These are phyloP conservation scores for Protosalanx chinensis DNA, from an alignment of 2,797 vertebrate genomes.

Conservation along the genomic window DNA sequence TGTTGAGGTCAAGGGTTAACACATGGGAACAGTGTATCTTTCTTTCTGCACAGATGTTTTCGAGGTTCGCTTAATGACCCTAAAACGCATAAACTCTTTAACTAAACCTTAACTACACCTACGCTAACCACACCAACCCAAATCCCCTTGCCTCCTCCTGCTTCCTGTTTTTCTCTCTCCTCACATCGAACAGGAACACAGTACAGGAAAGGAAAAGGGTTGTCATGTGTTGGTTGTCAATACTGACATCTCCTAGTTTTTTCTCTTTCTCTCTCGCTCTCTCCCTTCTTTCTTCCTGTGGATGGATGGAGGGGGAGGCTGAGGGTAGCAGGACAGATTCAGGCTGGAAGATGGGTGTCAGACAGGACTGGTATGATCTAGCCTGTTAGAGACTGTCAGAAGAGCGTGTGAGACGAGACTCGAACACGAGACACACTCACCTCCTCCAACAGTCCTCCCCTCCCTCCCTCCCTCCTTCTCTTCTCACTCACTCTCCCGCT, in stretches of 20 bases:
- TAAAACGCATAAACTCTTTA: neutral
- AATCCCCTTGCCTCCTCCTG: neutral
- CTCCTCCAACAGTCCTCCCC: constrained; percentile 38
- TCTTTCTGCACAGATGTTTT: too few species aligned
- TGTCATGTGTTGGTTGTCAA: constrained; percentile 14
- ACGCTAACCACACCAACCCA: too few species aligned
- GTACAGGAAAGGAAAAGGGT: neutral
- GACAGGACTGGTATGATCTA: constrained; percentile 6
- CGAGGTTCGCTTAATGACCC: too few species aligned
- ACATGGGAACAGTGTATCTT: too few species aligned
- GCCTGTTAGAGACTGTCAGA: constrained; percentile 22
- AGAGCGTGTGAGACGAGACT: neutral
- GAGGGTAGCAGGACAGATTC: constrained; percentile 37
- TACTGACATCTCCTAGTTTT: neutral
- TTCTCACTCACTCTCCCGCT: neutral
- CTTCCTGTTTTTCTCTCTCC: neutral
- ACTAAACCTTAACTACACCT: neutral
- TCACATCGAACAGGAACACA: neutral
- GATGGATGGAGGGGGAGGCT: constrained; percentile 14
- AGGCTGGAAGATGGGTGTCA: constrained; percentile 19
- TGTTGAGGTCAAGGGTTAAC: too few species aligned
- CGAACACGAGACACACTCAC: neutral
- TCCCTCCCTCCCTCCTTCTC: too few species aligned
- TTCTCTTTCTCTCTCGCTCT: neutral
- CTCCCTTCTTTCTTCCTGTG: neutral